Evolutionary conservation across 2,113 vertebrate genomes (phyloP), one percentile per base, ranked within the genome.

Genomic region (Heterotilapia buettikoferi): DNA sequence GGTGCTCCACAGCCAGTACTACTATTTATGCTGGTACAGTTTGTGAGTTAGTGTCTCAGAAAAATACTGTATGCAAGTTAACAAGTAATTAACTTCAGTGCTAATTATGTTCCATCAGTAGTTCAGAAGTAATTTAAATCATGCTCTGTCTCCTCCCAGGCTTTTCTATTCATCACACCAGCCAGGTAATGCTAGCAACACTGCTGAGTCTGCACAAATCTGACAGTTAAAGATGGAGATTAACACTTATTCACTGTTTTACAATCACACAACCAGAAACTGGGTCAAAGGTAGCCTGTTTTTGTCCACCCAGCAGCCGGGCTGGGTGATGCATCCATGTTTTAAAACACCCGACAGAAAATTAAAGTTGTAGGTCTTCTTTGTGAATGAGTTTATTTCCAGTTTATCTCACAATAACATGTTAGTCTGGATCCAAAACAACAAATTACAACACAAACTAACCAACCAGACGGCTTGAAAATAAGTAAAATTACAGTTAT

Each of bases 1-100:
- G 71, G 85, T 52, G 85, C 88, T 90, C 54, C n/a, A 66, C 88
- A 45, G 87, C 88, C 83, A 90, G 50, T 57, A 85, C 50, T 26
- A 66, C 82, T 82, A 47, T 90, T 90, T 87, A 38, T 89, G 84
- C 59, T 84, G 88, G 50, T 83, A 5, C 54, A 47, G 83, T 40
- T 78, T 80, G 54, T 40, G 63, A 54, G 33, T 31, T 36, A 21
- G 33, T 9, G 87, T 61, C 50, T 76, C 18, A 84, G 52, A 80
- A 38, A 88, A 71, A 84, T 68, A 52, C 45, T 6, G 26, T 50
- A 84, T 80, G 52, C 26, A 61, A 52, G 54, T 9, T 86, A 26
- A 68, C 3, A 5, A 78, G 61, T 19, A 3, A 40, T 73, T 52
- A 26, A 21, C 29, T 40, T 57, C 10, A 31, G n/a, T 47, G 8